Evolutionary conservation across 2,113 vertebrate species (phyloP).

Genomic region (Numida meleagris): DNA sequence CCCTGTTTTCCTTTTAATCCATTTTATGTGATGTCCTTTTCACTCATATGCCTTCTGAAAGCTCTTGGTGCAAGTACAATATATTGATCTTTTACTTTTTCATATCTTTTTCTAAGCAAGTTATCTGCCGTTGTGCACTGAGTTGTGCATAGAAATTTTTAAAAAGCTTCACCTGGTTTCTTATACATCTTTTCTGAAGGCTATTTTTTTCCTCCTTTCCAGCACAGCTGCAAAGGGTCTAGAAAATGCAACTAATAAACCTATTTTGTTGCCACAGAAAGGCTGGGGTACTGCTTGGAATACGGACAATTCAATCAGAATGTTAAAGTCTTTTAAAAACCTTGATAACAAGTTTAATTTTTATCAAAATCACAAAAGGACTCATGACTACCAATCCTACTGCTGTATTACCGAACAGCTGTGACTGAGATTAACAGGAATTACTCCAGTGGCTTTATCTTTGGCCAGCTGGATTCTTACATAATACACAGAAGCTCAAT

Average conservation of each 20-base stretch:
- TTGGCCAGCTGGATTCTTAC: slow-evolving; percentile 34
- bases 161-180: slow-evolving; percentile 1
- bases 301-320: slow-evolving; percentile 1
- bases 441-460: not conserved
- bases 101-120: not conserved
- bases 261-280: not conserved
- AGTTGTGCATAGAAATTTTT: slow-evolving; percentile 5
- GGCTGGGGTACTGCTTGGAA: not conserved
- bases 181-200: not conserved
- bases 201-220: not conserved
- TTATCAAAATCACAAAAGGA: not conserved
- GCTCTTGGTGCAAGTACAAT: slow-evolving; percentile 7
- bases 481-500: not conserved
- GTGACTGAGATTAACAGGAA: slow-evolving; percentile 21
- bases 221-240: not conserved
- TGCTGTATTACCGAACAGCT: slow-evolving; percentile 43
- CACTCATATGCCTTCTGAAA: slow-evolving; percentile 36
- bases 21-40: slow-evolving; percentile 54
- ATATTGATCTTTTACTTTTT: slow-evolving; percentile 42
- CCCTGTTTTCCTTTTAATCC: slow-evolving; percentile 41
- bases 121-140: not conserved
- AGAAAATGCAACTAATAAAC: not conserved
- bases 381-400: not conserved
- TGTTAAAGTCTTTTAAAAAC: not conserved
- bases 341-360: slow-evolving; percentile 29